Evolutionary conservation across 2,797 vertebrate species (phyloP), one percentile per base, ranked within the genome.

Genomic region (Poliocrania exsul): DNA sequence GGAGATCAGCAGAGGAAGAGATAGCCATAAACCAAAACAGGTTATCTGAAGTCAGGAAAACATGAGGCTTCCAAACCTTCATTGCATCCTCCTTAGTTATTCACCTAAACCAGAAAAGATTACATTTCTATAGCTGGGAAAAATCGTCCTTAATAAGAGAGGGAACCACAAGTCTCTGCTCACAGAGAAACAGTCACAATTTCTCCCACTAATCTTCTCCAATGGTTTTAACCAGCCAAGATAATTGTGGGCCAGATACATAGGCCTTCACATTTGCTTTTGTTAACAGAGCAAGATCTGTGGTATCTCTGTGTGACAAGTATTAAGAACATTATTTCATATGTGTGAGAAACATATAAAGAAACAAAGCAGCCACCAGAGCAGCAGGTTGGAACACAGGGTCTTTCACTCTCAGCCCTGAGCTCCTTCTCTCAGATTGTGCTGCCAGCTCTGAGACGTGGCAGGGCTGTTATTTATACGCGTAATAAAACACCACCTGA

Each of bases 371-470:
- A 2, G 69, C 75, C 79, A 57, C 67, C 6, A 10, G 14, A 5
- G 75, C 38, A 71, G 87, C 85, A 90, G 72, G 50, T 86, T 88
- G 66, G 72, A 96, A 95, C 90, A 91, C 93, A 92, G 66, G 38
- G 42, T 86, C 93, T 96, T 96, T 95, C 78, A 81, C 64, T 67
- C 49, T 70, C 0, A 0, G 40, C 71, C 33, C 50, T 16, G 67
- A 87, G 42, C 67, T 77, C 69, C 86, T 81, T 89, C 84, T 74
- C 73, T 33, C 80, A 92, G 77, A 56, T 37, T 0, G 0, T 47
- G 80, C 57, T 81, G 84, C 74, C 81, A 87, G 57, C 69, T 56
- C 66, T 13, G 65, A 89, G 84, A 74, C 2, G 0, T 18, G 28
- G 12, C 1, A 2, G 54, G 17, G 13, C 28, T 95, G 62, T 95